Percentiles rank a stretch among this genome's conserved stretches.
Evolutionary conservation across 1,140 invertebrate species (phyloP).

Genomic region (Brachionus rubens): DNA sequence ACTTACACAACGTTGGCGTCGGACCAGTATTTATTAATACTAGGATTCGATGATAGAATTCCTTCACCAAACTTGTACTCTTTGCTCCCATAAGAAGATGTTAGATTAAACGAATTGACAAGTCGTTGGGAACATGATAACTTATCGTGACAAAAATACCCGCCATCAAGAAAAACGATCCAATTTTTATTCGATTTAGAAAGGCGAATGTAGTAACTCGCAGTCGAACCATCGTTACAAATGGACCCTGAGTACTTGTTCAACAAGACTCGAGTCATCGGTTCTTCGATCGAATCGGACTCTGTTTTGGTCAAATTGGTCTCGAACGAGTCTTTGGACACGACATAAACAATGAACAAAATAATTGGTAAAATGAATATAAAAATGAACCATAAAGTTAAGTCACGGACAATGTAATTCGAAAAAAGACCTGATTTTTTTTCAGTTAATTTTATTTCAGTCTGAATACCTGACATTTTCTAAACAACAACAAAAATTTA

Average conservation of each 20-base stretch:
- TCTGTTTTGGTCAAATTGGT: neutral
- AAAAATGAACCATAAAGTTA: conserved; percentile 33
- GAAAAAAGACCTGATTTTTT: neutral
- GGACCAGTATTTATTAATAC: neutral
- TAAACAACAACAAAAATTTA: too few relatives aligned
- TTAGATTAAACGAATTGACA: conserved; percentile 23
- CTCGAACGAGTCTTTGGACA: neutral
- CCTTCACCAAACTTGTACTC: neutral
- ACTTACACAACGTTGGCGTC: conserved; percentile 17
- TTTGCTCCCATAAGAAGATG: conserved; percentile 2
- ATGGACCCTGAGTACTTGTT: neutral
- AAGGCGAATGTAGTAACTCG: conserved; percentile 15
- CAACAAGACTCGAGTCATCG: neutral
- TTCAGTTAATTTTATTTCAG: neutral
- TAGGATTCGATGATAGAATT: neutral
- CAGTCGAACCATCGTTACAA: conserved; percentile 17
- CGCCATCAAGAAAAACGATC: conserved; percentile 8
- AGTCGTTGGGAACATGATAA: neutral
- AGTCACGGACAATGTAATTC: conserved; percentile 33
- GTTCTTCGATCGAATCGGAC: neutral
- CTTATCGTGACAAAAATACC: conserved; percentile 31
- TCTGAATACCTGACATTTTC: too few relatives aligned
- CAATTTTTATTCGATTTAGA: neutral
- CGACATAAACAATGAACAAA: conserved; percentile 1
- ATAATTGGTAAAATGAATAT: conserved; percentile 24